Percentiles rank a stretch among this genome's conserved stretches.
Evolutionary conservation across 2,888 invertebrate species (phyloP).

Genomic region (Harpagoxenus sublaevis): DNA sequence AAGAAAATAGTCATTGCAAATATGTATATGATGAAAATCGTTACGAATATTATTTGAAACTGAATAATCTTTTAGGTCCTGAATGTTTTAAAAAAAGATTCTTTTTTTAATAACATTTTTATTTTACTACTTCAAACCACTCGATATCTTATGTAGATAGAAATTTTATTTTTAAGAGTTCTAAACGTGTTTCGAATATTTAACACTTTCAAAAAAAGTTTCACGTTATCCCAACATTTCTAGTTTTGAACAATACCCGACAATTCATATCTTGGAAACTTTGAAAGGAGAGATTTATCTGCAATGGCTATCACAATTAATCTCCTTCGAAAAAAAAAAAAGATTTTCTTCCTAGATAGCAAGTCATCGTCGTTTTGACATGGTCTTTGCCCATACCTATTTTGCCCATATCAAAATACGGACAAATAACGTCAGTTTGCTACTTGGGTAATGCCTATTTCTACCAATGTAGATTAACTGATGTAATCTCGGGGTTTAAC

Average conservation of each 20-base stretch:
- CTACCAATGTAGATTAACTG: too few relatives aligned
- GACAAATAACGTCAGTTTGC: too few relatives aligned
- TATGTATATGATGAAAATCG: not conserved
- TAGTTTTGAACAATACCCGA: not conserved
- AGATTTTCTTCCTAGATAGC: too few relatives aligned
- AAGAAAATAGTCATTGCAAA: not conserved
- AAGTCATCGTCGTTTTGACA: too few relatives aligned
- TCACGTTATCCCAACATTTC: not conserved
- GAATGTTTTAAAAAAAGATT: not conserved
- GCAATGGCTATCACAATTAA: too few relatives aligned
- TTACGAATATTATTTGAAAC: not conserved
- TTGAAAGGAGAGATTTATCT: too few relatives aligned
- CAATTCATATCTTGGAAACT: not conserved
- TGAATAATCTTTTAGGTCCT: not conserved
- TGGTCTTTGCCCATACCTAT: too few relatives aligned
- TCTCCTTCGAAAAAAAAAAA: too few relatives aligned
- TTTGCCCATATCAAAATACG: too few relatives aligned
- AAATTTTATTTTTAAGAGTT: not conserved
- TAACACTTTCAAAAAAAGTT: not conserved
- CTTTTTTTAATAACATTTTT: not conserved
- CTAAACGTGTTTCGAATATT: not conserved
- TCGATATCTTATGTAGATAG: not conserved
- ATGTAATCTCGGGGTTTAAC: too few relatives aligned
- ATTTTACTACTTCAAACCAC: not conserved
- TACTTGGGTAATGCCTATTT: too few relatives aligned